These are phyloP conservation scores for Adelphocoris suturalis DNA, from an alignment of 2,888 invertebrate species.

Conservation along the genomic window DNA sequence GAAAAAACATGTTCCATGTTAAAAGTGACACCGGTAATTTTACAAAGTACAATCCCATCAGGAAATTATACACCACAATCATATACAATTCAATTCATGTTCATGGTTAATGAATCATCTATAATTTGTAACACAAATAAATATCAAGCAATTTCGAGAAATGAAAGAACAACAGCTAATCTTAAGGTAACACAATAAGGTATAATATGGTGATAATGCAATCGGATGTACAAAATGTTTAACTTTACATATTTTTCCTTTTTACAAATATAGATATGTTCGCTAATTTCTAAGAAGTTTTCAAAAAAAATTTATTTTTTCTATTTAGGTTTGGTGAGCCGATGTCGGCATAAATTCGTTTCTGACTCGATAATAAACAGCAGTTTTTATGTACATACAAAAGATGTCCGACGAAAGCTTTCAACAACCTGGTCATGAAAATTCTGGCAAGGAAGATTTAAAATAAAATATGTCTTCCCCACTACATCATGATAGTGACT, in stretches of 20 bases:
- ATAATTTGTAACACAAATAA: no score
- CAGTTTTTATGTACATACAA: not conserved
- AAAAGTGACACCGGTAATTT: no score
- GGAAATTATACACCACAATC: no score
- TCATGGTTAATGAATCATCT: no score
- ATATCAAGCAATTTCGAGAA: no score
- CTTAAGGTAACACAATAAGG: no score
- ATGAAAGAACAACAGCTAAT: no score
- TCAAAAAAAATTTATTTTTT: not conserved
- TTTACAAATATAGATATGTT: conserved; percentile 31
- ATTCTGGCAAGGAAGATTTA: not conserved
- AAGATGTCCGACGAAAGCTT: not conserved
- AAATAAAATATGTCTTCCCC: no score
- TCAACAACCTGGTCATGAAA: conserved; percentile 19
- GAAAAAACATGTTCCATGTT: no score
- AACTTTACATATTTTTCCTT: not conserved
- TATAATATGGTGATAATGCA: not conserved
- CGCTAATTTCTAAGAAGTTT: conserved; percentile 42
- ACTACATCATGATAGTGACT: no score
- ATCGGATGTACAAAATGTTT: conserved; percentile 3
- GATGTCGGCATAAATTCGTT: conserved; percentile 43
- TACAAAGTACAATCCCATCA: no score
- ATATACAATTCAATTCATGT: no score
- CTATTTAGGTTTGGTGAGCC: conserved; percentile 43
- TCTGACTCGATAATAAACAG: conserved; percentile 45